Conservation (phyloP, 2,888 invertebrate species). For the Eupithecia pulchellata region DNA sequence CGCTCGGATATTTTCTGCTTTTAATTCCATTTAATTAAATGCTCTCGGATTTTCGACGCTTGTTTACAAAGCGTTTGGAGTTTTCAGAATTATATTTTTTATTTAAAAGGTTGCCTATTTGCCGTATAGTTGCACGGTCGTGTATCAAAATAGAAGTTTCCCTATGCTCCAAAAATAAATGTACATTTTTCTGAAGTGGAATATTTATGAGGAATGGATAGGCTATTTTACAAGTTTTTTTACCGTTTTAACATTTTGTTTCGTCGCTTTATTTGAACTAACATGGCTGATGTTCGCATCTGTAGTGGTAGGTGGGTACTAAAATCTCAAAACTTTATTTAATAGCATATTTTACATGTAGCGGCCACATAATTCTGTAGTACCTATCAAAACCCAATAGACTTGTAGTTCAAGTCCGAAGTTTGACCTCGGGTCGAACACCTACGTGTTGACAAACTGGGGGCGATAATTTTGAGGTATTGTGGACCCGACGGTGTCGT, state of each 20-base stretch:
- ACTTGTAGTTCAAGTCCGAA: conserved; percentile 2
- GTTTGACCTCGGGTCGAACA: conserved; percentile 24
- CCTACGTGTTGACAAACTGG: conserved; percentile 30
- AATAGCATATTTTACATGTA: not conserved
- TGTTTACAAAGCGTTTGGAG: not conserved
- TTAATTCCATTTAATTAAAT: conserved; percentile 24
- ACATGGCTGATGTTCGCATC: not conserved
- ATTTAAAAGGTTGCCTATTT: not conserved
- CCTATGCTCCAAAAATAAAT: not conserved
- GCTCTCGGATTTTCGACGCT: not conserved
- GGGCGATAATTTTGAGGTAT: conserved; percentile 46
- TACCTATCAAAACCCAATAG: not conserved
- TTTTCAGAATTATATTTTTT: not conserved
- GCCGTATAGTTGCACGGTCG: not conserved
- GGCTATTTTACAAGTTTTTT: too few species aligned
- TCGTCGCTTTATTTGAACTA: not conserved
- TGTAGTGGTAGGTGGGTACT: not conserved
- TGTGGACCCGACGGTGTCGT: conserved; percentile 41
- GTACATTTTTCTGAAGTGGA: not conserved
- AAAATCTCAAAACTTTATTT: not conserved
- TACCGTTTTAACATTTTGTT: not conserved
- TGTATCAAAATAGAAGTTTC: not conserved
- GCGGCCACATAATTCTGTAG: not conserved
- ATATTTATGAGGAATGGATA: not conserved
- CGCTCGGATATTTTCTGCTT: not conserved